These are phyloP conservation scores for Siniperca chuatsi DNA, from an alignment of 2,113 vertebrate genomes.

Conservation along the genomic window DNA sequence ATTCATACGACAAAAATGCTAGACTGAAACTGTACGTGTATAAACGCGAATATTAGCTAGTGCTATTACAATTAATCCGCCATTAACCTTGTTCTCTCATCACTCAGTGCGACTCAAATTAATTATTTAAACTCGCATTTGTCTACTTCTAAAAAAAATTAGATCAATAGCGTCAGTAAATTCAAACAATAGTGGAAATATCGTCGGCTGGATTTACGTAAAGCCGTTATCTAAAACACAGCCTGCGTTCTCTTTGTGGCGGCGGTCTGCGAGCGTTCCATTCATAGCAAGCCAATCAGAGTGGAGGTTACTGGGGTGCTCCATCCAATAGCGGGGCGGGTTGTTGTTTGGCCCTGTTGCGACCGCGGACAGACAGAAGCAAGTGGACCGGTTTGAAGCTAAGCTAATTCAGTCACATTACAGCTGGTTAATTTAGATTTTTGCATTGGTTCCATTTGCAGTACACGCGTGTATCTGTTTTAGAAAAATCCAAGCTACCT, in stretches of 20 bases:
- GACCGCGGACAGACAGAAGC: conserved; percentile 72
- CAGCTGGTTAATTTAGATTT: conserved; percentile 7
- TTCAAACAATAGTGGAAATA: rapidly evolving
- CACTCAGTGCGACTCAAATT: neutral
- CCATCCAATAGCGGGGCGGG: conserved; percentile 54
- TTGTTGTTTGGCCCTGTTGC: conserved; percentile 52
- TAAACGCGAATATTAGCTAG: neutral
- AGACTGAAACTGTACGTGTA: neutral
- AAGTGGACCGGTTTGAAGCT: conserved; percentile 75
- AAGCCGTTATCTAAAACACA: conserved; percentile 26
- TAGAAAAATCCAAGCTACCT: conserved; percentile 53
- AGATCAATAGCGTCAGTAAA: neutral
- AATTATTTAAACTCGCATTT: neutral
- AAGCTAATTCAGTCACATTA: conserved; percentile 71
- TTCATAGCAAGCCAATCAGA: conserved; percentile 76
- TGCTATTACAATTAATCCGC: neutral
- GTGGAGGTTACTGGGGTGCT: neutral
- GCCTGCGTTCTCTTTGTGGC: conserved; percentile 73
- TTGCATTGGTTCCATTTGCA: neutral
- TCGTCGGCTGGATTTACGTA: neutral
- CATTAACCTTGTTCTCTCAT: neutral
- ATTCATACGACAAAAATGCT: neutral
- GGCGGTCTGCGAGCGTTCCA: conserved; percentile 33
- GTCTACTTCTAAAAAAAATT: neutral
- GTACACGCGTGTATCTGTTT: neutral